A percentile compares a stretch with the other conserved stretches of the same genome.
Conservation (phyloP, 2,888 invertebrate species). For the Tinea pellionella region DNA sequence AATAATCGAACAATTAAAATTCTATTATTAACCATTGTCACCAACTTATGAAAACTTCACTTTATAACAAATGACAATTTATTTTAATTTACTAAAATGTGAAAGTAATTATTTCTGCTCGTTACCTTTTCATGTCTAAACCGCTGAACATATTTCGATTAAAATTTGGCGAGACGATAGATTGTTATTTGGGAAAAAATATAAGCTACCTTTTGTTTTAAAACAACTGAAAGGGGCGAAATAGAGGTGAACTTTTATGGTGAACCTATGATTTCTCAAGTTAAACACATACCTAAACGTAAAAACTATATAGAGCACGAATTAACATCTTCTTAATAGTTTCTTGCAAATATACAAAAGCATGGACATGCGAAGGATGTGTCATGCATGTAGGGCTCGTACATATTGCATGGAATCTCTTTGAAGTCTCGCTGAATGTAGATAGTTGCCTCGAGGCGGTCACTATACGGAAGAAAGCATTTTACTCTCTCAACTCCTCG, state of each 20-base stretch:
- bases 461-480: background rate
- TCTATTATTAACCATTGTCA: background rate
- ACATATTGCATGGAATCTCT: conserved; percentile 10
- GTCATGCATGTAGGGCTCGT: background rate
- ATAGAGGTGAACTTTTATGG: too few relatives aligned
- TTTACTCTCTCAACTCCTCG: background rate
- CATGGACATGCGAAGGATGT: background rate
- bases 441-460: conserved; percentile 1
- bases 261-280: too few relatives aligned
- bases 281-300: too few relatives aligned
- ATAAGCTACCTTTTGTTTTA: too few relatives aligned
- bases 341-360: background rate
- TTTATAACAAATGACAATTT: too few relatives aligned
- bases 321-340: background rate
- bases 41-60: background rate
- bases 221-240: too few relatives aligned
- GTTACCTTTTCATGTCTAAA: too few relatives aligned
- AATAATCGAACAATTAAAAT: background rate
- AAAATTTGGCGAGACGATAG: too few relatives aligned
- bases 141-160: too few relatives aligned
- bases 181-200: too few relatives aligned
- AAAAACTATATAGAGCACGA: background rate
- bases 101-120: too few relatives aligned
- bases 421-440: background rate
- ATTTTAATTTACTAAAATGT: too few relatives aligned